Conservation (phyloP, 2,888 invertebrate genomes). For the Xanthia togata region DNA sequence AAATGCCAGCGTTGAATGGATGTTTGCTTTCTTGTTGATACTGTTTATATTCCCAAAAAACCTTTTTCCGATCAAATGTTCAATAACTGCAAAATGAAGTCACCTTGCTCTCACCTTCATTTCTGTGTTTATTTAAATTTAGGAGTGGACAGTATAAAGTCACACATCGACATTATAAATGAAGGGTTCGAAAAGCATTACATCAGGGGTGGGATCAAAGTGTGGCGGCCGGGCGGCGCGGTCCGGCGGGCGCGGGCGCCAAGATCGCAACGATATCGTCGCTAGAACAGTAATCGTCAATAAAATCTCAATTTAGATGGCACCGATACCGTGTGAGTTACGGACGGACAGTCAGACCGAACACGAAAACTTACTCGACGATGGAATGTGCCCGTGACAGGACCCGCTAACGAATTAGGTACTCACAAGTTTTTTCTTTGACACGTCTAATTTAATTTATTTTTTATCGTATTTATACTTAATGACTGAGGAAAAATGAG, state of each 20-base stretch:
- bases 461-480: slow-evolving; percentile 67
- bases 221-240: slow-evolving; percentile 63
- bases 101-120: slow-evolving; percentile 9
- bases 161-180: slow-evolving; percentile 60
- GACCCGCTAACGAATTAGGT: slow-evolving; percentile 89
- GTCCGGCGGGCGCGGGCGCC: slow-evolving; percentile 83
- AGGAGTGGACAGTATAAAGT: slow-evolving; percentile 45
- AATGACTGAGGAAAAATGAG: slow-evolving; percentile 47
- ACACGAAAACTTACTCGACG: slow-evolving; percentile 90
- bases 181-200: slow-evolving; percentile 65
- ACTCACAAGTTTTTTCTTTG: slow-evolving; percentile 79
- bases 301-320: slow-evolving; percentile 91
- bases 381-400: slow-evolving; percentile 87
- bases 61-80: slow-evolving; percentile 20
- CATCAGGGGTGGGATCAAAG: slow-evolving; percentile 79
- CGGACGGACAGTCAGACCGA: slow-evolving; percentile 85
- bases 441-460: slow-evolving; percentile 72
- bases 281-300: slow-evolving; percentile 90
- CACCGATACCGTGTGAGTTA: slow-evolving; percentile 89
- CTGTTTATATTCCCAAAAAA: slow-evolving; percentile 18
- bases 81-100: slow-evolving; percentile 35
- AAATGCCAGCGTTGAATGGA: slow-evolving; percentile 45
- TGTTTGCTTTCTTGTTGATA: slow-evolving; percentile 38
- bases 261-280: slow-evolving; percentile 90
- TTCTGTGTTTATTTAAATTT: slow-evolving; percentile 14